Percentiles rank a stretch among this genome's conserved stretches.
These are phyloP conservation scores for Adineta ricciae DNA, from an alignment of 2,888 invertebrate species.

Conservation along the genomic window DNA sequence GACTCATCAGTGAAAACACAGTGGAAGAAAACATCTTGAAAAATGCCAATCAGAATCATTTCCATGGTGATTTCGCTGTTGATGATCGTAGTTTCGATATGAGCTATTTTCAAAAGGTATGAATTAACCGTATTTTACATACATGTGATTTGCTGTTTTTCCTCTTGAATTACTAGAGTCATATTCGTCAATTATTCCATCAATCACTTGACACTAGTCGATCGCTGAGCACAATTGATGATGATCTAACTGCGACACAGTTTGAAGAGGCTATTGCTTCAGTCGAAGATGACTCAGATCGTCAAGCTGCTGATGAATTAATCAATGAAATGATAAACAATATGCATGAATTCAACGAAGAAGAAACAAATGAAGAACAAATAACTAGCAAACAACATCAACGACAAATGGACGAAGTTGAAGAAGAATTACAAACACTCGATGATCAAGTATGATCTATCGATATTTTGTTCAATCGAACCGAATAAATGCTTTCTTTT, in stretches of 20 bases:
- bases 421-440: constrained; percentile 24
- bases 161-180: constrained; percentile 56
- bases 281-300: constrained; percentile 88
- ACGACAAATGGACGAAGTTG: constrained; percentile 21
- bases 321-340: constrained; percentile 60
- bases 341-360: constrained; percentile 26
- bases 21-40: constrained; percentile 98
- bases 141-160: no score
- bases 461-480: background rate
- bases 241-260: constrained; percentile 39
- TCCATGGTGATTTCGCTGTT: constrained; percentile 89
- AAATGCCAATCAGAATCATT: constrained; percentile 91
- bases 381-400: constrained; percentile 1
- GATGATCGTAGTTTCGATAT: constrained; percentile 58
- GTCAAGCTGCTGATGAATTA: constrained; percentile 74
- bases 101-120: constrained; percentile 60
- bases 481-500: background rate
- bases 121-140: constrained; percentile 19
- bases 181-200: constrained; percentile 81
- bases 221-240: constrained; percentile 50
- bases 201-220: constrained; percentile 58
- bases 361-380: background rate
- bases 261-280: constrained; percentile 61
- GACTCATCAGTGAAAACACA: constrained; percentile 87
- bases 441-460: constrained; percentile 24